Conservation (phyloP, 2,797 vertebrate genomes). For the Somateria mollissima region DNA sequence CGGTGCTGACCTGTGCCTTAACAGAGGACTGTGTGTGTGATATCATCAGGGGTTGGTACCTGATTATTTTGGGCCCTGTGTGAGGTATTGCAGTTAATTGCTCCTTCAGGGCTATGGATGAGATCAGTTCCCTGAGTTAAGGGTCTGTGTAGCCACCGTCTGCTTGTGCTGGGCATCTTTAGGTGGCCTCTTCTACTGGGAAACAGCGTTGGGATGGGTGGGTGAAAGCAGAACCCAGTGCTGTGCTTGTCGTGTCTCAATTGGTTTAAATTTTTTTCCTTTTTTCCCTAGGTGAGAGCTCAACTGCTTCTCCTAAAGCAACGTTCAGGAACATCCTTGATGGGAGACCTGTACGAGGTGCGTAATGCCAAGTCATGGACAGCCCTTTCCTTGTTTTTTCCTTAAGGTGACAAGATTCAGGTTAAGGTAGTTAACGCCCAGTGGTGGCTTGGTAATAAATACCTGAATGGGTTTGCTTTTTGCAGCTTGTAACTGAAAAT, state of each 20-base stretch:
- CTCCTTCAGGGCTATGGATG: neutral
- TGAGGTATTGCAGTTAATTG: neutral
- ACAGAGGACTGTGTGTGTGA: neutral
- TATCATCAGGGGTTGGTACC: neutral
- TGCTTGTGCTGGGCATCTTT: neutral
- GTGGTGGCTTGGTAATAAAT: neutral
- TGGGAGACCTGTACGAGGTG: slow-evolving; percentile 54
- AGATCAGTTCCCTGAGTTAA: neutral
- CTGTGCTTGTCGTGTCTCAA: neutral
- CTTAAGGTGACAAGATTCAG: neutral
- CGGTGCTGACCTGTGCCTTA: neutral
- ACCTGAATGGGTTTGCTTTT: neutral
- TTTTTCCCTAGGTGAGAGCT: slow-evolving; percentile 9
- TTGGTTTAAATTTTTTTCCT: neutral
- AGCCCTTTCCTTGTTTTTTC: neutral
- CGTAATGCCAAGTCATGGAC: neutral
- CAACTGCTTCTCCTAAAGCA: neutral
- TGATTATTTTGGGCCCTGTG: neutral
- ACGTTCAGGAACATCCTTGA: slow-evolving; percentile 17
- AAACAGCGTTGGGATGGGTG: accelerated
- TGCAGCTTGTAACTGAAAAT: neutral
- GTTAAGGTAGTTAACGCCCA: neutral
- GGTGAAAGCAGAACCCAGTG: neutral
- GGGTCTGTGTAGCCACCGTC: neutral
- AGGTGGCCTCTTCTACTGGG: neutral